Evolutionary conservation across 2,888 invertebrate genomes (phyloP), one percentile per base, ranked within the genome.

Genomic region (Pinctada fucata): DNA sequence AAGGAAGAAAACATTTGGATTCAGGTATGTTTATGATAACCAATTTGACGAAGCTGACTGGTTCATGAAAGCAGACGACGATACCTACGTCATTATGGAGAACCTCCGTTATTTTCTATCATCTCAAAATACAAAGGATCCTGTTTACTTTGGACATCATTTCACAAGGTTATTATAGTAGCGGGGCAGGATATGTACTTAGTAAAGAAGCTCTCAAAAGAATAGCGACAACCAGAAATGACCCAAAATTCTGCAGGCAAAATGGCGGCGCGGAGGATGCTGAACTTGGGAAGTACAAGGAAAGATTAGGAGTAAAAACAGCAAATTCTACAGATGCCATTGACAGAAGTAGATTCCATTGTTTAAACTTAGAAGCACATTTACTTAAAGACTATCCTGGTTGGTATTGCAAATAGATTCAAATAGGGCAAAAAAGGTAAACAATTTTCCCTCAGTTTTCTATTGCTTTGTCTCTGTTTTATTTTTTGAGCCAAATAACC

Each of bases 11-110:
- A 89, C 95, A 96, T 90, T 94, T 87, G 97, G 98, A 0, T 98
- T 97, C 92, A 95, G 95, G 88, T 97, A 97, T 90, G 95, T 97
- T 49, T 96, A 97, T 90, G 94, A 97, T 84, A 94, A 97, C 74
- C 88, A 97, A 91, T 93, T 95, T 76, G 94, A 97, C 86, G 95
- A 97, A 78, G 97, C 96, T 2, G 98, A 99, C 93, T 99, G 98
- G 98, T 99, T 99, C 92, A 94, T 98, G 88, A 99, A 99, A 93
- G 99, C 99, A n/a, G 99, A 99, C 89, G 99, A 99, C 92, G 99
- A 99, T 90, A 99, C 99, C 94, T 99, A 97, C 92, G 97, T 99
- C 68, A 95, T 99, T 66, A 95, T 99, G 71, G 99, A 99, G 93
- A 99, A 99, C 93, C 93, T 99, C 65, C 84, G 87, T 5, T 85